phyloP scores from a whole-genome alignment of 2,113 vertebrate species.

The Cyanoramphus novaezelandiae region DNA sequence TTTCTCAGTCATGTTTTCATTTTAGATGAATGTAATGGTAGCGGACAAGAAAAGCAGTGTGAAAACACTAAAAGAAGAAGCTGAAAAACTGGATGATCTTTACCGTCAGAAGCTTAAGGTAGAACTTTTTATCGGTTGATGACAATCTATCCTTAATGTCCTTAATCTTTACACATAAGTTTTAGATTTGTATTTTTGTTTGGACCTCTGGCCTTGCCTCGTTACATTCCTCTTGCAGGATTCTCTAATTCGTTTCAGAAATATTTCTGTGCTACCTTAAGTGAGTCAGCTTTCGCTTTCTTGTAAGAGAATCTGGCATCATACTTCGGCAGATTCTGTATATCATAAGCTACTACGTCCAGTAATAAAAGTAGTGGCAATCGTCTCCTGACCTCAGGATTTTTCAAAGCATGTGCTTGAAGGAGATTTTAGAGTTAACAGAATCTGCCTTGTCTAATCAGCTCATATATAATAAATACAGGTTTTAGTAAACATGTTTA shows the following conservation, averaged over 20 bases:
- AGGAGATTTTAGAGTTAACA: background rate
- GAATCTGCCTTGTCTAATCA: background rate
- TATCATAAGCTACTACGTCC: background rate
- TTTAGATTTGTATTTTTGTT: background rate
- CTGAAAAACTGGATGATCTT: conserved; percentile 77
- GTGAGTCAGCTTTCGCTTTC: background rate
- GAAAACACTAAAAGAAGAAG: conserved; percentile 73
- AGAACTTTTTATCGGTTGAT: background rate
- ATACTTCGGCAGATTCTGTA: background rate
- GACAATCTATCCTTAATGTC: background rate
- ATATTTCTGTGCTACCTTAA: background rate
- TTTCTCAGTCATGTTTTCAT: conserved; percentile 22
- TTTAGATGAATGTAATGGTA: conserved; percentile 74
- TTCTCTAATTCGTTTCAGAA: background rate
- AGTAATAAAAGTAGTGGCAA: background rate
- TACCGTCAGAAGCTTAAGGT: conserved; percentile 77
- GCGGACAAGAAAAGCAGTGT: conserved; percentile 68
- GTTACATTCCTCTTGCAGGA: background rate
- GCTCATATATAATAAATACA: background rate
- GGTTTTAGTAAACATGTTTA: background rate
- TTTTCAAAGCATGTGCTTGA: background rate
- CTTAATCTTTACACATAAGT: background rate
- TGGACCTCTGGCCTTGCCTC: background rate
- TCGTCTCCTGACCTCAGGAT: background rate
- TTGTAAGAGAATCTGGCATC: background rate